Evolutionary conservation across 2,888 invertebrate species (phyloP).

Genomic region (Bhutanitis thaidina): DNA sequence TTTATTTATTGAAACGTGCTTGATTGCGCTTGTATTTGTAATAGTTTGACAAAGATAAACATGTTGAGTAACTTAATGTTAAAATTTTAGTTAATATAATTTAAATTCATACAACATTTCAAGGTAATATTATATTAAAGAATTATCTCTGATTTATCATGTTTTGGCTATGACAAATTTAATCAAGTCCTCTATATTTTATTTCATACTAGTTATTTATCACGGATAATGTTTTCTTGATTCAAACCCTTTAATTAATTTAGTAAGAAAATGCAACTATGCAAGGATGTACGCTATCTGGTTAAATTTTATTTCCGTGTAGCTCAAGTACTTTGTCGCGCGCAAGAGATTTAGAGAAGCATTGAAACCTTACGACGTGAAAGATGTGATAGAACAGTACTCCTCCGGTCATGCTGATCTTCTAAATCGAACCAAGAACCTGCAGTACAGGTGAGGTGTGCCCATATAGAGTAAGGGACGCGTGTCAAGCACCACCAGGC

Average conservation of each 20-base stretch:
- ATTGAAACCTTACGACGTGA: constrained; percentile 95
- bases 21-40: constrained; percentile 5
- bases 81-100: too few species aligned
- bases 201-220: too few species aligned
- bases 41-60: neutral
- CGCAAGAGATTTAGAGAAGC: constrained; percentile 95
- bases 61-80: too few species aligned
- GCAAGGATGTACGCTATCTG: constrained; percentile 35
- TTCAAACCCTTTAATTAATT: too few species aligned
- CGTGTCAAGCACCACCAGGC: constrained; percentile 51
- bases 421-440: constrained; percentile 91
- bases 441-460: constrained; percentile 87
- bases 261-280: neutral
- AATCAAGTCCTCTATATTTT: too few species aligned
- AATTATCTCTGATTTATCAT: too few species aligned
- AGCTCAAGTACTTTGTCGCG: constrained; percentile 94
- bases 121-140: too few species aligned
- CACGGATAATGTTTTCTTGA: too few species aligned
- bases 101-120: too few species aligned
- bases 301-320: constrained; percentile 74
- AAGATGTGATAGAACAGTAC: constrained; percentile 96
- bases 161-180: too few species aligned
- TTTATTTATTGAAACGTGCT: neutral
- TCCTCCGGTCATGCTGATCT: constrained; percentile 93
- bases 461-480: constrained; percentile 17